These are phyloP conservation scores for Venusia cambrica DNA, from an alignment of 2,888 invertebrate genomes.

Conservation along the genomic window DNA sequence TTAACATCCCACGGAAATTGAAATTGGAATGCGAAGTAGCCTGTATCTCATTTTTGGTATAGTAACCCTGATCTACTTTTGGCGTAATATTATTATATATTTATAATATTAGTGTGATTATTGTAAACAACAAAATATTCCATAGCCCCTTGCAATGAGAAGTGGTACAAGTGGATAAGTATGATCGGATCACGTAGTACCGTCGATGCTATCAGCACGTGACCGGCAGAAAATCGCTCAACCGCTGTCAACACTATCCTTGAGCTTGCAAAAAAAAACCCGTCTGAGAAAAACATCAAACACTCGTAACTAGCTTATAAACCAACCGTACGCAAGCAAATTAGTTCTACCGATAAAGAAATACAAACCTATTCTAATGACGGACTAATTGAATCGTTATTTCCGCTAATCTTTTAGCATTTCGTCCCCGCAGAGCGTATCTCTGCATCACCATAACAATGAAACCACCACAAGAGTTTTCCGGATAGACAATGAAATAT, in stretches of 20 bases:
- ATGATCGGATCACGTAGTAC: constrained; percentile 11
- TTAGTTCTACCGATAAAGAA: constrained; percentile 43
- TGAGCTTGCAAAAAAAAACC: constrained; percentile 28
- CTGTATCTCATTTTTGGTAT: too few relatives aligned
- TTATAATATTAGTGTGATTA: too few relatives aligned
- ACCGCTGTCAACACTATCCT: constrained; percentile 30
- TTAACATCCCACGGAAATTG: too few relatives aligned
- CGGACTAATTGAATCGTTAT: constrained; percentile 57
- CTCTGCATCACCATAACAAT: constrained; percentile 70
- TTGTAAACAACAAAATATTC: constrained; percentile 1
- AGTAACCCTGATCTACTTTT: too few relatives aligned
- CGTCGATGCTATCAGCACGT: constrained; percentile 29
- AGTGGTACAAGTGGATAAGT: constrained; percentile 1
- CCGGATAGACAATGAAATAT: constrained; percentile 55
- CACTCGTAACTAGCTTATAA: constrained; percentile 13
- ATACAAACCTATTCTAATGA: constrained; percentile 47
- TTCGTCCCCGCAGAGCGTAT: constrained; percentile 50
- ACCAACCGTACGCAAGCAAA: constrained; percentile 25
- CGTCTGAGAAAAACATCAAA: constrained; percentile 20
- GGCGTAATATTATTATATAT: too few relatives aligned
- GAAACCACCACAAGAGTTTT: constrained; percentile 57
- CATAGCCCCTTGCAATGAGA: neutral
- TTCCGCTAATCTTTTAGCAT: constrained; percentile 61
- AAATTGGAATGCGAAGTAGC: too few relatives aligned
- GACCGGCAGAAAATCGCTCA: constrained; percentile 34